Conservation (phyloP, 2,113 vertebrate species). For the Cephalopterus ornatus region DNA sequence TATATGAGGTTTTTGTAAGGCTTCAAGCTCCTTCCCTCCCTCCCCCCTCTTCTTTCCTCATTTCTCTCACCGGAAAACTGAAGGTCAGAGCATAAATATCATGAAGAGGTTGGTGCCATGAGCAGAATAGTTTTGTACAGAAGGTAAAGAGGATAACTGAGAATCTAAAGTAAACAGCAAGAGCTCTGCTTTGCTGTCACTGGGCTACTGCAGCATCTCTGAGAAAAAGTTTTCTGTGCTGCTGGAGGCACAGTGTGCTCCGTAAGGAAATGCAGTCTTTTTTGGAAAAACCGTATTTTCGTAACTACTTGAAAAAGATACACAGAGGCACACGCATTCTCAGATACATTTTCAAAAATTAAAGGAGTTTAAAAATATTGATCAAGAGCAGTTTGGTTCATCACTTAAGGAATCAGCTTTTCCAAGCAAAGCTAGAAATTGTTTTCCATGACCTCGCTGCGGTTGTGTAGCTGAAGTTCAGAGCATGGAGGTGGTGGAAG, state of each 20-base stretch:
- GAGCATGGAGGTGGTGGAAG: background rate
- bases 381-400: background rate
- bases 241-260: background rate
- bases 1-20: background rate
- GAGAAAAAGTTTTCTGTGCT: background rate
- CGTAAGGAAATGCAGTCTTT: background rate
- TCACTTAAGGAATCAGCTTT: background rate
- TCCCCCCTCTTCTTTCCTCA: background rate
- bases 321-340: background rate
- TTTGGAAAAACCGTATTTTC: background rate
- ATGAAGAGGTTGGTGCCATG: background rate
- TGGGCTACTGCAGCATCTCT: background rate
- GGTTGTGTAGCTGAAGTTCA: background rate
- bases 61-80: background rate
- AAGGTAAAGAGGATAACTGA: background rate
- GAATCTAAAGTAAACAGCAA: background rate
- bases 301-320: background rate
- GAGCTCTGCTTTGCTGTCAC: background rate
- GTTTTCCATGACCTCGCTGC: accelerated
- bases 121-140: background rate
- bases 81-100: background rate
- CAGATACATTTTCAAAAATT: background rate
- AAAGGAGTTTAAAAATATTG: background rate
- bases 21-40: background rate
- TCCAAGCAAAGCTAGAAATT: background rate